phyloP scores from a whole-genome alignment of 1,140 invertebrate genomes.

The Drosophila sproati region DNA sequence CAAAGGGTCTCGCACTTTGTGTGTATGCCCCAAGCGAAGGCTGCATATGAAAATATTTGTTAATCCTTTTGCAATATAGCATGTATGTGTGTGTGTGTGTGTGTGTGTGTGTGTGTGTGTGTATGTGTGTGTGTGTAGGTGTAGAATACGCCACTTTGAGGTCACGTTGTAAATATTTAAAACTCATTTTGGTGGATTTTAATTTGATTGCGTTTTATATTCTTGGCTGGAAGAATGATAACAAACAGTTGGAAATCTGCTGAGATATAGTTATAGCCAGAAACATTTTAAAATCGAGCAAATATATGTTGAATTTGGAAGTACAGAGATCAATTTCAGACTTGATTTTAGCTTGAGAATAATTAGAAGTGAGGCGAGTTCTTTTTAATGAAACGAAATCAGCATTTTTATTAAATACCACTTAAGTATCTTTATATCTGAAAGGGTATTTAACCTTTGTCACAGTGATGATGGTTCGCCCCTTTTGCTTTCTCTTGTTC shows the following conservation, averaged over 20 bases:
- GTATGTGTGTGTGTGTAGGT: slow-evolving; percentile 5
- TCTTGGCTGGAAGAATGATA: neutral
- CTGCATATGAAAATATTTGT: slow-evolving; percentile 74
- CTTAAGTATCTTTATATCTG: too few species aligned
- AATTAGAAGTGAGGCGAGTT: too few species aligned
- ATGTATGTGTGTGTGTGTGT: slow-evolving; percentile 21
- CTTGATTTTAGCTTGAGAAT: too few species aligned
- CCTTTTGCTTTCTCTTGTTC: neutral
- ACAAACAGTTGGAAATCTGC: too few species aligned
- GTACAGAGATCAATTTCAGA: too few species aligned
- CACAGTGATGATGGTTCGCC: too few species aligned
- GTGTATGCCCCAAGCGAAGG: slow-evolving; percentile 50
- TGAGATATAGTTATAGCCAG: slow-evolving; percentile 3
- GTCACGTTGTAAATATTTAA: slow-evolving; percentile 62
- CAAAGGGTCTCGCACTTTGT: slow-evolving; percentile 74
- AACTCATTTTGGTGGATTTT: slow-evolving; percentile 55
- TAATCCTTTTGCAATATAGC: slow-evolving; percentile 50
- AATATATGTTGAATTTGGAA: too few species aligned
- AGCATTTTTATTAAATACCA: too few species aligned
- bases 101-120: neutral
- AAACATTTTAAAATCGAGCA: too few species aligned
- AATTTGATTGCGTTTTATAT: slow-evolving; percentile 39
- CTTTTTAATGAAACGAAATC: too few species aligned
- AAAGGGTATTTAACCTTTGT: too few species aligned
- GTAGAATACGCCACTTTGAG: slow-evolving; percentile 20